These are phyloP conservation scores for Tinamus major DNA, from an alignment of 2,797 vertebrate species.

Conservation along the genomic window DNA sequence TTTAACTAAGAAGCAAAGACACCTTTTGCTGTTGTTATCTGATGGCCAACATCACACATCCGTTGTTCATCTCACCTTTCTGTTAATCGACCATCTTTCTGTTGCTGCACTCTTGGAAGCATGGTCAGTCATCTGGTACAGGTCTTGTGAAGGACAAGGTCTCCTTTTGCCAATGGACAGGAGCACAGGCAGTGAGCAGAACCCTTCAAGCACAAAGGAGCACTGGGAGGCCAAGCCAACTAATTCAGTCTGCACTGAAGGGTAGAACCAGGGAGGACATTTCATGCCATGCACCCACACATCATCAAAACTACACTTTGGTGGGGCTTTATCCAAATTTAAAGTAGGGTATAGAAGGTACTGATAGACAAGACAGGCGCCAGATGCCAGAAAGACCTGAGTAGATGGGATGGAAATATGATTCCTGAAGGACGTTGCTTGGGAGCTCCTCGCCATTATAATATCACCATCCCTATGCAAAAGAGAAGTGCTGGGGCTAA, in stretches of 20 bases:
- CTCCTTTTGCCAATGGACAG: neutral
- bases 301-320: neutral
- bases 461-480: neutral
- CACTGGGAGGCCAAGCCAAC: neutral
- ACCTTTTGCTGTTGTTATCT: neutral
- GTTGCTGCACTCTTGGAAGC: neutral
- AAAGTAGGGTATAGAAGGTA: neutral
- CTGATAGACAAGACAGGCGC: neutral
- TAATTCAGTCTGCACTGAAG: neutral
- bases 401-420: neutral
- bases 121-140: neutral
- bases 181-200: fast-evolving
- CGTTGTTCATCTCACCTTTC: neutral
- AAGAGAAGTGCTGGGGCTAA: neutral
- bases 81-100: neutral
- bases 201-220: neutral
- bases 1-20: neutral
- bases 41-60: neutral
- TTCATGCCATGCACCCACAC: neutral
- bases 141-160: neutral
- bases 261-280: neutral
- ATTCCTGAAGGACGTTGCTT: neutral
- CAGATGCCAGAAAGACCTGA: neutral
- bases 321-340: neutral
- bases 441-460: neutral